Evolutionary conservation across 2,888 invertebrate genomes (phyloP), one percentile per base, ranked within the genome.

Genomic region (Xanthia icteritia): DNA sequence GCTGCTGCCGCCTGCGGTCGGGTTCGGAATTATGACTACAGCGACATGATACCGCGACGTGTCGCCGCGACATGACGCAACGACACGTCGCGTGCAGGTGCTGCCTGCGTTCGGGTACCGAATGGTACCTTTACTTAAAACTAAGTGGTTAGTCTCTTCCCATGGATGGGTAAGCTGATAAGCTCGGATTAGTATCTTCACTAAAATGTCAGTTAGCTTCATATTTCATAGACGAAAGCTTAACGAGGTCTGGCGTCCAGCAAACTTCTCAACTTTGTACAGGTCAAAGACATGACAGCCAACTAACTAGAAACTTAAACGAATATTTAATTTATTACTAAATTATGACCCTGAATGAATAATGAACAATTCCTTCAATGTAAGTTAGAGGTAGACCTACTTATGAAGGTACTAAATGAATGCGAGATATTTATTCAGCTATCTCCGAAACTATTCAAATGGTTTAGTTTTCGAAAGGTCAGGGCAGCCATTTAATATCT

Each of bases 401-500:
- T 51, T 69, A 42, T 31, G 13, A 56, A 54, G 23, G 23, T 45
- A 36, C 0, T 61, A 27, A 42, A 23, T 60, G 0, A 82, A 39
- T 60, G 4, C 11, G 2, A 69, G 1, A 42, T 76, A 60, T 60
- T 56, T 48, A 56, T 65, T 36, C 15, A 76, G 45, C 27, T 54
- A 1, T 45, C 54, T 60, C 20, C 17, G 20, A 27, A 64, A 51
- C 42, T 76, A 65, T 65, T 54, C 39, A 54, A 77, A 54, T 65
- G 13, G 36, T 48, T 75, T 15, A 78, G 13, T 23, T 36, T 66
- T 48, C 4, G 0, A 51, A 79, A 75, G 75, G 66, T 42, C 56
- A 56, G 1, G 6, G 15, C 56, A 74, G 66, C n/a, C 15, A 48
- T 79, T 61, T 82, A 31, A 82, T 76, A 82, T 76, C 36, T 70